Evolutionary conservation across 1,140 invertebrate species (phyloP), one percentile per base, ranked within the genome.

Genomic region (Anthonomus grandis): DNA sequence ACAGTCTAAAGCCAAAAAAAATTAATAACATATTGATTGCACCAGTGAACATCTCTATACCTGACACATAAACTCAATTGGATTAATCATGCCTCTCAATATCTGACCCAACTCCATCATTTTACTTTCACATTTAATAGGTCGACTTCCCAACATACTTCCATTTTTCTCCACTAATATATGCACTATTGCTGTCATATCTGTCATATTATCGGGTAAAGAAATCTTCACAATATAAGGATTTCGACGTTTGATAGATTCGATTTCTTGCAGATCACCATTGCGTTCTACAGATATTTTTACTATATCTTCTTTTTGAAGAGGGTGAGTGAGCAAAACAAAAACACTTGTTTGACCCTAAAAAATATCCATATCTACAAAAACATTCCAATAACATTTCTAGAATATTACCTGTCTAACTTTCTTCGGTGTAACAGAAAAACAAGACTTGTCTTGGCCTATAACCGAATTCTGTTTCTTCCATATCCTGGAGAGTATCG

Each of bases 21-120:
- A n/a, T n/a, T n/a, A 78, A 3, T 38, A 15, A 24, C 6, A 42
- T 51, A 22, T 25, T 6, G 48, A 10, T 9, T n/a, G 31, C 19
- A 22, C 53, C 39, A n/a, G 19, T 17, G 25, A 22, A 9, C 19
- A 25, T 67, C 12, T 9, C n/a, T 23, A 41, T 78, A 89, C 86
- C 79, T 90, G 89, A 62, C 90, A 91, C 84, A 93, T 89, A 66
- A 91, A 91, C 68, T 90, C 86, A 24, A 92, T 73, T 0, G 90
- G 90, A 73, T 89, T 89, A 60, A 90, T 86, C 31, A 84, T 81
- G 1, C 84, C 81, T 34, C 87, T 74, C 24, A 93, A 76, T 54
- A 93, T 79, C 64, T 90, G 86, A 70, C 91, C 90, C 52, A 93
- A 73, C 71, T 92, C 90, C 21, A 88, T 76, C 19, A 92, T 75